Conservation (phyloP, 2,797 vertebrate species). For the Zalophus californianus region DNA sequence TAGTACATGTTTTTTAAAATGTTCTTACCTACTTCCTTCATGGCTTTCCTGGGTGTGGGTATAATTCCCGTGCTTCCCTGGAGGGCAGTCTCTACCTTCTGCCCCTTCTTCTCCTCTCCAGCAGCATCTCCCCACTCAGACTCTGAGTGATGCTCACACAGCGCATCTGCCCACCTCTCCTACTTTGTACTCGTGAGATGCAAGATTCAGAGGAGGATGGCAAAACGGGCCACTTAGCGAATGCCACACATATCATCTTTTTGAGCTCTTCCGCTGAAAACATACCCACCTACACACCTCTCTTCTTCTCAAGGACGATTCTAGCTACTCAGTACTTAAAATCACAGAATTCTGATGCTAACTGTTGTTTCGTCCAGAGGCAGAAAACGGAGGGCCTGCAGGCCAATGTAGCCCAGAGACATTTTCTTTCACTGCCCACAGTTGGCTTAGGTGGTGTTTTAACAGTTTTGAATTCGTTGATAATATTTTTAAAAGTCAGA, state of each 20-base stretch:
- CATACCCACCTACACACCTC: neutral
- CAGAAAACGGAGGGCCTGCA: neutral
- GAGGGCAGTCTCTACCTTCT: neutral
- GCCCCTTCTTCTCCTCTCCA: neutral
- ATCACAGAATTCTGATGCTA: neutral
- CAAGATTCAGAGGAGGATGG: constrained; percentile 9
- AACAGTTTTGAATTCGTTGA: neutral
- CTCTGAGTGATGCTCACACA: neutral
- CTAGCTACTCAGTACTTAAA: neutral
- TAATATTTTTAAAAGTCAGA: neutral
- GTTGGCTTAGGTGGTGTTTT: neutral
- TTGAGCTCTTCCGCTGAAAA: constrained; percentile 49
- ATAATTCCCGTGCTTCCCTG: neutral
- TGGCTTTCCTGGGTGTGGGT: neutral
- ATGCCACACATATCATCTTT: constrained; percentile 49
- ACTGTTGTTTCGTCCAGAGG: neutral
- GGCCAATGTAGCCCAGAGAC: neutral
- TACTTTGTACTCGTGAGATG: neutral
- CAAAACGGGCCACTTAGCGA: neutral
- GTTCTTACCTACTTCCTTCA: neutral
- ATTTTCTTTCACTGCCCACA: neutral
- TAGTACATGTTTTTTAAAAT: neutral
- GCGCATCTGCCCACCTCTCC: neutral
- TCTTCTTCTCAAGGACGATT: constrained; percentile 27
- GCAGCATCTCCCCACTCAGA: neutral